Percentiles rank a stretch among this genome's conserved stretches.
phyloP scores from a whole-genome alignment of 2,113 vertebrate species.

The zebrafish (Danio rerio) region DNA sequence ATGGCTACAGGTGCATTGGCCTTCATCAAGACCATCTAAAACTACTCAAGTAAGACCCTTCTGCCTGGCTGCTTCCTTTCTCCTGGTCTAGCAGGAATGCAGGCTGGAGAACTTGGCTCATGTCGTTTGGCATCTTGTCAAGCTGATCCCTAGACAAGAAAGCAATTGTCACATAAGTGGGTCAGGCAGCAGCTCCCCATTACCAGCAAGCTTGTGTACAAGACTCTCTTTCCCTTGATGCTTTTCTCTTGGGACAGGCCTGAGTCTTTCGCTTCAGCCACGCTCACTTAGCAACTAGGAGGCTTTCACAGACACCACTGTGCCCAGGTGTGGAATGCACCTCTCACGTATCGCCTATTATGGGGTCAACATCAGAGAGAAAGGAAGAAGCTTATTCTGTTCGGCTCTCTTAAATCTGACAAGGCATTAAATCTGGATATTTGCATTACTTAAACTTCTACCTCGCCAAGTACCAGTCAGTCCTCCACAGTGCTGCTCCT shows the following conservation, averaged over 20 bases:
- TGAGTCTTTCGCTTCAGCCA: constrained; percentile 36
- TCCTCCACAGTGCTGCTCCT: not conserved
- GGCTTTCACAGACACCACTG: constrained; percentile 20
- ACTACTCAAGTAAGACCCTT: constrained; percentile 79
- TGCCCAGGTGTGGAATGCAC: not conserved
- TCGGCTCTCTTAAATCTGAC: constrained; percentile 2
- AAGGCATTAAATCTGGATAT: not conserved
- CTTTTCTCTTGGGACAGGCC: constrained; percentile 50
- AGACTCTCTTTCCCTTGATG: constrained; percentile 72
- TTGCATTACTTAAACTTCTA: constrained; percentile 12
- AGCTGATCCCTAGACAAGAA: constrained; percentile 83
- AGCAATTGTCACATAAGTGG: constrained; percentile 86
- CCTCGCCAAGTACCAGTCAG: not conserved
- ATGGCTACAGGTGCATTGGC: constrained; percentile 74
- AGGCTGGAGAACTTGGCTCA: constrained; percentile 79
- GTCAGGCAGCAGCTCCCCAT: constrained; percentile 81
- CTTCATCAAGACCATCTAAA: constrained; percentile 68
- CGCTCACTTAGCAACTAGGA: constrained; percentile 24
- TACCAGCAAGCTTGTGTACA: constrained; percentile 74
- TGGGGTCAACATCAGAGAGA: not conserved
- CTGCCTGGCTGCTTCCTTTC: constrained; percentile 81
- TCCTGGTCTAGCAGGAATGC: constrained; percentile 76
- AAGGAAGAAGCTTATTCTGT: not conserved
- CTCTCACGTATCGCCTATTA: not conserved
- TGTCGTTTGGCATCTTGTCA: constrained; percentile 83